These are phyloP conservation scores for Caerostris darwini DNA, from an alignment of 1,140 invertebrate genomes.

Conservation along the genomic window DNA sequence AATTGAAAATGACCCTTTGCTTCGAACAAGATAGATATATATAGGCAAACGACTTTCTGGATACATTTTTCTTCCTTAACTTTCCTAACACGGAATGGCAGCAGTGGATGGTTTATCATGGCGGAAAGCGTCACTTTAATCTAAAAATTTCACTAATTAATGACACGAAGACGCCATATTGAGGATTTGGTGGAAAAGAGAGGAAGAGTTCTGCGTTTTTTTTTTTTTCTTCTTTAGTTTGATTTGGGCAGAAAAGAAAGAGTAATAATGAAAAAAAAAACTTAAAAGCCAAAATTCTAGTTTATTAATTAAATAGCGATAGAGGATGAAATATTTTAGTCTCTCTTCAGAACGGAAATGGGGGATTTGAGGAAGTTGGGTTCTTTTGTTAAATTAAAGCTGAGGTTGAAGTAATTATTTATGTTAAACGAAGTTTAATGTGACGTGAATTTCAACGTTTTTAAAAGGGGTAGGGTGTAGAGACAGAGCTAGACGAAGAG, in stretches of 20 bases:
- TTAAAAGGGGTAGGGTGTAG: background rate
- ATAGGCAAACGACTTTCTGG: background rate
- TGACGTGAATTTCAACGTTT: conserved; percentile 54
- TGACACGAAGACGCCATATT: conserved; percentile 54
- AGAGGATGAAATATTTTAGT: conserved; percentile 46
- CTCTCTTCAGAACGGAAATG: background rate
- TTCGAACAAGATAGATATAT: too few species aligned
- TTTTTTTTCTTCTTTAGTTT: background rate
- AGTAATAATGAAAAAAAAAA: background rate
- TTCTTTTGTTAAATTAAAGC: conserved; percentile 58
- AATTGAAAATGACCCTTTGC: background rate
- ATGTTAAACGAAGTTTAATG: conserved; percentile 69
- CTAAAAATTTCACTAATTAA: conserved; percentile 65
- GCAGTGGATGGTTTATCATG: conserved; percentile 38
- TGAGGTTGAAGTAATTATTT: conserved; percentile 54
- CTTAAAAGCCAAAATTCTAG: conserved; percentile 37
- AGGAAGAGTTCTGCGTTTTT: conserved; percentile 12
- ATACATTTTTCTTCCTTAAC: conserved; percentile 20
- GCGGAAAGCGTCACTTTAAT: conserved; percentile 34
- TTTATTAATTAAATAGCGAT: conserved; percentile 48
- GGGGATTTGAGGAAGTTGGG: background rate
- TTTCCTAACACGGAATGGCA: conserved; percentile 27
- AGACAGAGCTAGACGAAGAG: background rate
- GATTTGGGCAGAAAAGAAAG: background rate
- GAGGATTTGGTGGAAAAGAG: background rate